Conservation (phyloP, 2,888 invertebrate genomes). For the Shargacucullia verbasci region DNA sequence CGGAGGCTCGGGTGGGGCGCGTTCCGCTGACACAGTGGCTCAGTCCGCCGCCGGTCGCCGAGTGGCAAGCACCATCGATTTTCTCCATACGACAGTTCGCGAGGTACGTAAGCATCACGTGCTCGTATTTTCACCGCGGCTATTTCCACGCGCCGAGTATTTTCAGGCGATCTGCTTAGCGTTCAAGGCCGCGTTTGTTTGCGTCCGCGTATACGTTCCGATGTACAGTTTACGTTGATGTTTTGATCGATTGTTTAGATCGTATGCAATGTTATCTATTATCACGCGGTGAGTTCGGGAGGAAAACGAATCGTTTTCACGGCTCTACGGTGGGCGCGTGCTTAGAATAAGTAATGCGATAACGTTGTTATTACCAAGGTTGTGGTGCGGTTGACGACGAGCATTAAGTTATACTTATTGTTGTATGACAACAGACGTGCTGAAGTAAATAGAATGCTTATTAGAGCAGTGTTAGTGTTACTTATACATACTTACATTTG, state of each 20-base stretch:
- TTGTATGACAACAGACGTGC: conserved; percentile 34
- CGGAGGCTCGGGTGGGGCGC: conserved; percentile 85
- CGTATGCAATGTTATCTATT: conserved; percentile 66
- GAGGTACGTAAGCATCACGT: conserved; percentile 87
- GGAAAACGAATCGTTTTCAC: conserved; percentile 81
- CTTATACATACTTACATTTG: conserved; percentile 1
- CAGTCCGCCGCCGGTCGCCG: conserved; percentile 88
- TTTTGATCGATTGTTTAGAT: conserved; percentile 72
- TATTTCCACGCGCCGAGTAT: conserved; percentile 86
- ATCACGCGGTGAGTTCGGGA: conserved; percentile 64
- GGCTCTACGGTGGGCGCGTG: conserved; percentile 71
- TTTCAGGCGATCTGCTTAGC: conserved; percentile 84
- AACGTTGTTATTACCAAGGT: conserved; percentile 65
- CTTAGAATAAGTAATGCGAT: conserved; percentile 76
- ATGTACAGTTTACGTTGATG: conserved; percentile 68
- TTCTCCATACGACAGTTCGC: conserved; percentile 83
- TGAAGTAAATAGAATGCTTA: conserved; percentile 50
- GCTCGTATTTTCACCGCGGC: conserved; percentile 84
- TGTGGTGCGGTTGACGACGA: conserved; percentile 58
- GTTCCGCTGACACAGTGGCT: conserved; percentile 89
- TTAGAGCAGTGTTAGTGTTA: conserved; percentile 40
- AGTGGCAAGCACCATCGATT: conserved; percentile 88
- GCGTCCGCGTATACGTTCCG: conserved; percentile 76
- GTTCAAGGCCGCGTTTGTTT: conserved; percentile 87
- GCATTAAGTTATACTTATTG: conserved; percentile 51